These are phyloP conservation scores for Rousettus madagascariensis DNA, from an alignment of 2,797 vertebrate genomes.

Conservation along the genomic window DNA sequence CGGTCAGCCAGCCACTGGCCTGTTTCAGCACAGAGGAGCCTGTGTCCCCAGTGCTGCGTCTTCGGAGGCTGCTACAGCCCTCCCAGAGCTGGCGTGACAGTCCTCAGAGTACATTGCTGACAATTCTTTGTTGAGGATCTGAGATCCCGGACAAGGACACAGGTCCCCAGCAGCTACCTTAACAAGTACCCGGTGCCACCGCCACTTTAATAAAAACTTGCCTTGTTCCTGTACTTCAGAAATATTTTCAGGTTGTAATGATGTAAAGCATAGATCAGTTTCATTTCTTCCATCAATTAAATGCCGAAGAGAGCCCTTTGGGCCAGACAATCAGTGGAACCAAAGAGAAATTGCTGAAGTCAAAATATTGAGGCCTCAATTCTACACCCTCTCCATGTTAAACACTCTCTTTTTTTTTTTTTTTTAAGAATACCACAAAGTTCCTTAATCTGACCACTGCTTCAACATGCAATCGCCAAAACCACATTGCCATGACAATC, in stretches of 20 bases:
- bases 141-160: neutral
- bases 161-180: neutral
- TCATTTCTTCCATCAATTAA: neutral
- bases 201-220: neutral
- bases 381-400: neutral
- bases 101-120: neutral
- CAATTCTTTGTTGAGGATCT: neutral
- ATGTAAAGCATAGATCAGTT: neutral
- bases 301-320: neutral
- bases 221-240: neutral
- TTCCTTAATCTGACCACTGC: neutral
- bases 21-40: neutral
- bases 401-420: neutral
- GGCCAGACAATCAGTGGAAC: neutral
- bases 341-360: neutral
- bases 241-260: neutral
- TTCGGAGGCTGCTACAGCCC: neutral
- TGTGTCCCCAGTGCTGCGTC: neutral
- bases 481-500: neutral
- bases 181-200: no score
- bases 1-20: neutral
- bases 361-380: neutral
- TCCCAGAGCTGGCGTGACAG: neutral
- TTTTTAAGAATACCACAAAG: neutral
- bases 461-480: no score